Base-by-base conservation (phyloP, 2,113 vertebrate genomes). In the Eulemur macaco region DNA sequence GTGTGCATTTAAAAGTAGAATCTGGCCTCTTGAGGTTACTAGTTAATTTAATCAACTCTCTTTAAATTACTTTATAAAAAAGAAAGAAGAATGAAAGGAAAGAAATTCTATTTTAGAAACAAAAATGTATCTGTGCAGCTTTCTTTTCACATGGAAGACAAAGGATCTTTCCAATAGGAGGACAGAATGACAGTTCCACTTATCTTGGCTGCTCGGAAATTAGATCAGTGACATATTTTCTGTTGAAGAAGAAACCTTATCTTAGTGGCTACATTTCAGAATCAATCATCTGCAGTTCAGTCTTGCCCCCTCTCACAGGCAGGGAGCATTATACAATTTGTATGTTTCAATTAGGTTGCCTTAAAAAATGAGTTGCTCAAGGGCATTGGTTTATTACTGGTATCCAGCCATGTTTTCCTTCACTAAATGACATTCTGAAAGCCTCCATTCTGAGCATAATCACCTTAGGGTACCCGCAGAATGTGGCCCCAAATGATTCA, bases 371-470 rank as follows among this genome's bases (percentile, higher is more conserved):
- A 97, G 97, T 97, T 94, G 97, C 98, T 98, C 87, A 73, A 96
- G 97, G 98, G 97, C 97, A 96, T 94, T 96, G 89, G 97, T 98
- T 98, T 98, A 98, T 98, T 98, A 98, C 98, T 98, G 96, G 98
- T 97, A 97, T 97, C 98, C 97, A 98, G 98, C 97, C 98, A 97
- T 97, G 97, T 98, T 98, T 98, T 98, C 97, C 97, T 98, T 98
- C 98, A 96, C 97, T 98, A 98, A 98, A 98, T 98, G 98, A 97
- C 97, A 95, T 98, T 98, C 98, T 98, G 98, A 98, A 98, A 98
- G 97, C 98, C 97, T 98, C 97, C 96, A 69, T 98, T 98, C 98
- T 96, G 95, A 98, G 94, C 96, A 92, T 98, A 98, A 98, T 98
- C 98, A 98, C 98, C 97, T 97, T 96, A 98, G 97, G 98, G 95